Evolutionary conservation across 2,797 vertebrate genomes (phyloP), one percentile per base, ranked within the genome.

Genomic region (Halcyon badia): DNA sequence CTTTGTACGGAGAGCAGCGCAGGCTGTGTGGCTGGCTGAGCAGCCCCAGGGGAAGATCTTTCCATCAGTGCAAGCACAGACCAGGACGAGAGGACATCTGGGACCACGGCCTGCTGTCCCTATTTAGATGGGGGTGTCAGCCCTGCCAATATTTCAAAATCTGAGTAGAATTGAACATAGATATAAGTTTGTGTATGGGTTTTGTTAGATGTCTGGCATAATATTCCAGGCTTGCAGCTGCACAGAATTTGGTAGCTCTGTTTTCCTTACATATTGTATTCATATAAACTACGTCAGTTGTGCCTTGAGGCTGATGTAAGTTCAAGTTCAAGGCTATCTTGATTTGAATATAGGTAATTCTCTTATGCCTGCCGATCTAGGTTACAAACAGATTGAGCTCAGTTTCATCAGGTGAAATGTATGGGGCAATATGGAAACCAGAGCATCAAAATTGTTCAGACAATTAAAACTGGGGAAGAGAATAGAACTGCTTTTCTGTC

Each of bases 191-290:
- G 25, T 30, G 6, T 91, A 28, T 28, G 17, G 17, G 60, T 71
- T 72, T 41, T 81, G 33, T 64, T 85, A 37, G 52, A 49, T 78
- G 65, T 58, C 66, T 84, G 77, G 62, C 41, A 20, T 79, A 73
- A 62, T 54, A 70, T 73, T 91, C 30, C 41, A 51, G 58, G n/a
- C 83, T 91, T 91, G 73, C 76, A 94, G 69, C 79, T 95, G 80
- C 72, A 46, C 0, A 0, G 57, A 41, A 75, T 90, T 89, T 72
- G 70, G 46, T 78, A 89, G 62, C 42, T 69, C 0, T 56, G 2
- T 90, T 93, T 91, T 96, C 35, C 65, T 82, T 83, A 30, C 17
- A 10, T 71, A 15, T 28, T 83, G 28, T 85, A 20, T 62, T 80
- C 6, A 9, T 83, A 60, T 71, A 70, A 79, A 60, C 58, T 37